These are phyloP conservation scores for Bothrops jararaca DNA, from an alignment of 2,113 vertebrate species.

Conservation along the genomic window DNA sequence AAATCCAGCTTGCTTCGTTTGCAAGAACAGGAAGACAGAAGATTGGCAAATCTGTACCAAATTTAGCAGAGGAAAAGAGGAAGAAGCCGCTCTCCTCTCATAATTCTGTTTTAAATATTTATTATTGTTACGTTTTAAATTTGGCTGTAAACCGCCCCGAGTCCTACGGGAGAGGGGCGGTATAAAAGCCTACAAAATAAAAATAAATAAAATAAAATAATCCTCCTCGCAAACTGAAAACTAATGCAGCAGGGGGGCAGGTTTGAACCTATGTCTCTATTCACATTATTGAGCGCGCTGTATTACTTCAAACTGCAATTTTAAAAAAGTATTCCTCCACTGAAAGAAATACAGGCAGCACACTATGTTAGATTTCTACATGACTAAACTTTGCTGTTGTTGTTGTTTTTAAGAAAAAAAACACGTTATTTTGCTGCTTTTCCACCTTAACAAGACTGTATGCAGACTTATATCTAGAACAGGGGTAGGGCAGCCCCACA, in stretches of 20 bases:
- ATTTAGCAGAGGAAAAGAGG: background rate
- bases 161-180: no score
- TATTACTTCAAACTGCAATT: background rate
- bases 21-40: background rate
- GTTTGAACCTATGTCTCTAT: background rate
- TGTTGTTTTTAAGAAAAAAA: background rate
- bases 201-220: no score
- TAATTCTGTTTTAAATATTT: no score
- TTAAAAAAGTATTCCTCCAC: background rate
- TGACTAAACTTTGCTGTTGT: background rate
- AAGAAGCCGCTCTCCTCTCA: background rate
- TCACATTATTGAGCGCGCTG: background rate
- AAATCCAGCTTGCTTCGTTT: background rate
- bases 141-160: no score
- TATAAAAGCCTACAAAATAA: no score
- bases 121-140: no score
- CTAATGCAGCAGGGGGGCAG: background rate
- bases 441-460: background rate
- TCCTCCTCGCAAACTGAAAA: background rate
- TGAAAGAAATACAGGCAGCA: background rate
- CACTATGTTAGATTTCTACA: background rate
- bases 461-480: background rate
- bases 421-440: background rate
- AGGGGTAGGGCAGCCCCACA: background rate
- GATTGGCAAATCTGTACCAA: background rate